Conservation (phyloP, 2,888 invertebrate species). For the Listrodromus nycthemerus region DNA sequence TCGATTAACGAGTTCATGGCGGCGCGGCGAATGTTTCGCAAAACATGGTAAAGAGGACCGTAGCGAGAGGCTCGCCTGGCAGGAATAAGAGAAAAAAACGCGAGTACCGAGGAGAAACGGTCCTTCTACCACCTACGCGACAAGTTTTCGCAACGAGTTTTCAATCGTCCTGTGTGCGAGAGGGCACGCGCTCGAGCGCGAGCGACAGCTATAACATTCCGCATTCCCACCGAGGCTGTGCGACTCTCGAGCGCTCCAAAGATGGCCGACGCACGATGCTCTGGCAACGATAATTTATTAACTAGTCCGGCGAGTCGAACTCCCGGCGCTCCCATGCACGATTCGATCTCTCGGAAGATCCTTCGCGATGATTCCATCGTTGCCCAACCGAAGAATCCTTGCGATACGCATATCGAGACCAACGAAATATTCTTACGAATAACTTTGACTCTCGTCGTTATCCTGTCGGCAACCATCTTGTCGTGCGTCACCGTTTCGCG, state of each 20-base stretch:
- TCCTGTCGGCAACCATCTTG: not conserved
- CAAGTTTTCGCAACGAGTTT: constrained; percentile 68
- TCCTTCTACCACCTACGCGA: constrained; percentile 65
- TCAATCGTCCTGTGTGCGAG: constrained; percentile 56
- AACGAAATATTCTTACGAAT: not conserved
- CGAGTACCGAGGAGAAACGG: constrained; percentile 28
- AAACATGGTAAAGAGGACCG: constrained; percentile 54
- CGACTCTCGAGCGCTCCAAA: constrained; percentile 69
- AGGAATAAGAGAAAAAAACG: constrained; percentile 45
- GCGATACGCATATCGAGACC: not conserved
- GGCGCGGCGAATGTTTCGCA: constrained; percentile 18
- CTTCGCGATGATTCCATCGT: constrained; percentile 50
- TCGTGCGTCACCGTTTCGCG: not conserved
- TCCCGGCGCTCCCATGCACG: constrained; percentile 69
- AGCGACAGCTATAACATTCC: constrained; percentile 68
- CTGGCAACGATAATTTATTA: constrained; percentile 82
- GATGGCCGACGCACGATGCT: constrained; percentile 74
- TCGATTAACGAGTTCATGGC: constrained; percentile 8
- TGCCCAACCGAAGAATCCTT: constrained; percentile 32
- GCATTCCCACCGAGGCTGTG: constrained; percentile 71
- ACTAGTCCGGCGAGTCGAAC: constrained; percentile 81
- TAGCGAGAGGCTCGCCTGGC: constrained; percentile 25
- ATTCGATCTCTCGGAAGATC: constrained; percentile 56
- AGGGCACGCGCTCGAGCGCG: constrained; percentile 30
- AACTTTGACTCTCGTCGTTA: not conserved